Conservation (phyloP, 2,888 invertebrate species). For the Oligia fasciuncula region DNA sequence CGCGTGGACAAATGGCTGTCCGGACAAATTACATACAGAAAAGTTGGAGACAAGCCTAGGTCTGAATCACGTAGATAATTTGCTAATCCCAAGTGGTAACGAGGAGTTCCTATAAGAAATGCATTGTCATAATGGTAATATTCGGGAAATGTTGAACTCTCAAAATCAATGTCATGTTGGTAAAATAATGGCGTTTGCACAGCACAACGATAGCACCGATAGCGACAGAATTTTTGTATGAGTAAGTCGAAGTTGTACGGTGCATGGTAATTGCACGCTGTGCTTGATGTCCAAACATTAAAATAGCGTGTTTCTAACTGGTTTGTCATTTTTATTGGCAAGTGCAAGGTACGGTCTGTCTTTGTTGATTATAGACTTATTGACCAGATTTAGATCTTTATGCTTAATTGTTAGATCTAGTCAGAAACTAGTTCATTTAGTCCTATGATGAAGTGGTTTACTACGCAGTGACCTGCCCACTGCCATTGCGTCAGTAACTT, state of each 20-base stretch:
- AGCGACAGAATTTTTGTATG: no score
- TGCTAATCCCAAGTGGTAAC: neutral
- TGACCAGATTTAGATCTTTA: neutral
- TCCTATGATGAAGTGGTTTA: constrained; percentile 8
- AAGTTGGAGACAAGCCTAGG: constrained; percentile 21
- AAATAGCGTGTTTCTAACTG: constrained; percentile 18
- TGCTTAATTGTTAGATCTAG: neutral
- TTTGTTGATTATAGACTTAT: constrained; percentile 12
- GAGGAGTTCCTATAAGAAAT: neutral
- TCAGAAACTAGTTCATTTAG: constrained; percentile 17
- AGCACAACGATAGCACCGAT: no score
- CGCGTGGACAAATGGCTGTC: constrained; percentile 43
- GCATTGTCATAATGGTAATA: neutral
- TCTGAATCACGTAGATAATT: constrained; percentile 33
- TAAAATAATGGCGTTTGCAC: no score
- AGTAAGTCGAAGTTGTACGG: no score
- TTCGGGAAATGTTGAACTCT: no score
- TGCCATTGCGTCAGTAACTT: neutral
- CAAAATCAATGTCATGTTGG: no score
- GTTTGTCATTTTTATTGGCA: constrained; percentile 21
- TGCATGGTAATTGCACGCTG: no score
- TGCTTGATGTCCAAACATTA: neutral
- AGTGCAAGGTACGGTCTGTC: constrained; percentile 6
- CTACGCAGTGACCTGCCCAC: constrained; percentile 16
- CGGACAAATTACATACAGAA: constrained; percentile 44